phyloP scores from a whole-genome alignment of 2,113 vertebrate genomes.

The Cichladusa arquata region DNA sequence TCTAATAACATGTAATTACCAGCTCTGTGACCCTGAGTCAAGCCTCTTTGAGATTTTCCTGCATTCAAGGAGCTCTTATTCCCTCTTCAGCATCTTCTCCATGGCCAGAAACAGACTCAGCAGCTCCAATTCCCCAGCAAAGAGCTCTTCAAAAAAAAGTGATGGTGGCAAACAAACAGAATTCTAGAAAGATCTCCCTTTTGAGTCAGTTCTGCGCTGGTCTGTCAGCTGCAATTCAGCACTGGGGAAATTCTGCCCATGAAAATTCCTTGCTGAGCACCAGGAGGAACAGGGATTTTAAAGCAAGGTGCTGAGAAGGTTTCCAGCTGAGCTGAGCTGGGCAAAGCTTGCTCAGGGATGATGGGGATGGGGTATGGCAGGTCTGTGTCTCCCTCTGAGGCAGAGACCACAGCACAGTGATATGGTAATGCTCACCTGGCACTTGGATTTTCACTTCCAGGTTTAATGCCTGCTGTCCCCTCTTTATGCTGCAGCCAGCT shows the following conservation, averaged over 20 bases:
- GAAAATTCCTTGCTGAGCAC: background rate
- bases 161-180: background rate
- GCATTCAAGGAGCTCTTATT: background rate
- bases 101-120: background rate
- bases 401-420: background rate
- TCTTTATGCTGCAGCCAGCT: background rate
- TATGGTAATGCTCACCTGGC: rapidly evolving
- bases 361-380: background rate
- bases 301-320: no score
- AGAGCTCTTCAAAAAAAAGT: background rate
- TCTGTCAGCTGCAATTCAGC: background rate
- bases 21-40: background rate
- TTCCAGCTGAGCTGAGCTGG: background rate
- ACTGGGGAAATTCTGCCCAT: background rate
- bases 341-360: rapidly evolving
- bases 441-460: background rate
- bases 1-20: background rate
- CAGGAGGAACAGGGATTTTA: background rate
- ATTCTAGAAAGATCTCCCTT: background rate
- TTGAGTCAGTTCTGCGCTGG: background rate
- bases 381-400: background rate
- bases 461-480: background rate
- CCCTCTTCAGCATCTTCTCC: background rate
- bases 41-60: background rate
- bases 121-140: background rate